These are phyloP conservation scores for Cygnus buccinator DNA, from an alignment of 2,113 vertebrate genomes.

Conservation along the genomic window DNA sequence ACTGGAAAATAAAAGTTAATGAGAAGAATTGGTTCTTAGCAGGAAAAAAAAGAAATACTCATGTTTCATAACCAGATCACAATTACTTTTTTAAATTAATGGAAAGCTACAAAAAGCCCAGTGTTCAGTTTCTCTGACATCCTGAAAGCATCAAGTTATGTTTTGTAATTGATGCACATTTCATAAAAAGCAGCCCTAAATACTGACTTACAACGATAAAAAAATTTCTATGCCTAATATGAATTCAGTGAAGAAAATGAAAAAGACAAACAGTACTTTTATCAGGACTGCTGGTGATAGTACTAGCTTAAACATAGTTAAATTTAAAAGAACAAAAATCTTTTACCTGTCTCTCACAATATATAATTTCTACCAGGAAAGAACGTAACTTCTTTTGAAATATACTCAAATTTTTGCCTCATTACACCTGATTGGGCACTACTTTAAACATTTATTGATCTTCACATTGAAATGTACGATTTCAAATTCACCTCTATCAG, in stretches of 20 bases:
- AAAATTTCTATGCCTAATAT: not conserved
- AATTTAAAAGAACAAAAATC: not conserved
- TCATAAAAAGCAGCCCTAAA: not conserved
- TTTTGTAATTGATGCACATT: not conserved
- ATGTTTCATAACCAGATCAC: not conserved
- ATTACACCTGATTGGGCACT: not conserved
- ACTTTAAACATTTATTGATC: not conserved
- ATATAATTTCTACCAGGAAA: not conserved
- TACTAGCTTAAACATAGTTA: not conserved
- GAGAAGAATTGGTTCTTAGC: not conserved
- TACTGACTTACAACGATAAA: not conserved
- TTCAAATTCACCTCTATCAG: not conserved
- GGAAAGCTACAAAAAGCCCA: not conserved
- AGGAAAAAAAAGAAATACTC: not conserved
- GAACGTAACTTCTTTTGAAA: not conserved
- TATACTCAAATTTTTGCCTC: not conserved
- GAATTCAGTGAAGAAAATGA: not conserved
- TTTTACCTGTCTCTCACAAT: not conserved
- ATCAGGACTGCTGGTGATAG: not conserved
- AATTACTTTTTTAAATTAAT: not conserved
- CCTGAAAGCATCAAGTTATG: not conserved
- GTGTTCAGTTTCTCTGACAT: not conserved
- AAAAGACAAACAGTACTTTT: not conserved
- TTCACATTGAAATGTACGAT: not conserved
- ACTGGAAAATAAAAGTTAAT: not conserved